Percentiles rank a stretch among this genome's conserved stretches.
These are phyloP conservation scores for Romanomermis culicivorax DNA, from an alignment of 2,888 invertebrate genomes.

Conservation along the genomic window DNA sequence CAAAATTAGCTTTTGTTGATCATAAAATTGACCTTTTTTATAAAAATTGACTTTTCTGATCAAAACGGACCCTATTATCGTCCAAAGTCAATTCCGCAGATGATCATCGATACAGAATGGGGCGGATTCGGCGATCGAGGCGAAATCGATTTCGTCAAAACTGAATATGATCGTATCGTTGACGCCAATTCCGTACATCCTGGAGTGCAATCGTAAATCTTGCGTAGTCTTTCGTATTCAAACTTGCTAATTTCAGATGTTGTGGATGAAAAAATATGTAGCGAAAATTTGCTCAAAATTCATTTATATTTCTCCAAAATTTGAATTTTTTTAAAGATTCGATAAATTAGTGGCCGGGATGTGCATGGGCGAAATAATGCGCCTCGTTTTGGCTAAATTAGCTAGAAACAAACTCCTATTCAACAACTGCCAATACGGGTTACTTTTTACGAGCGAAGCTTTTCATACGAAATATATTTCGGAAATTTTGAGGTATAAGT, in stretches of 20 bases:
- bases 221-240: neutral
- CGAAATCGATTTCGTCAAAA: constrained; percentile 59
- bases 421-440: constrained; percentile 22
- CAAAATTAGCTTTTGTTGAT: too few species aligned
- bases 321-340: constrained; percentile 40
- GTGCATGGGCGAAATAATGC: constrained; percentile 88
- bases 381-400: constrained; percentile 59
- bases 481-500: constrained; percentile 80
- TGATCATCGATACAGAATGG: constrained; percentile 86
- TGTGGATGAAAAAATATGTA: too few species aligned
- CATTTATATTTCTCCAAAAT: too few species aligned
- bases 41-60: too few species aligned
- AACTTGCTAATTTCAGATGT: neutral
- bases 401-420: constrained; percentile 33
- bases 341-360: constrained; percentile 97
- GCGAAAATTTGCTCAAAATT: too few species aligned
- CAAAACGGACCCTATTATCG: too few species aligned
- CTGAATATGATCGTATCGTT: constrained; percentile 49
- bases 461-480: constrained; percentile 93
- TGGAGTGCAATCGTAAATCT: constrained; percentile 45
- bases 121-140: constrained; percentile 86
- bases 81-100: constrained; percentile 38
- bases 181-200: constrained; percentile 57
- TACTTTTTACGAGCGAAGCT: constrained; percentile 41
- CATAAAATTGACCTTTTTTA: too few species aligned